Conservation (phyloP, 2,888 invertebrate genomes). For the Drosophila peninsularis region DNA sequence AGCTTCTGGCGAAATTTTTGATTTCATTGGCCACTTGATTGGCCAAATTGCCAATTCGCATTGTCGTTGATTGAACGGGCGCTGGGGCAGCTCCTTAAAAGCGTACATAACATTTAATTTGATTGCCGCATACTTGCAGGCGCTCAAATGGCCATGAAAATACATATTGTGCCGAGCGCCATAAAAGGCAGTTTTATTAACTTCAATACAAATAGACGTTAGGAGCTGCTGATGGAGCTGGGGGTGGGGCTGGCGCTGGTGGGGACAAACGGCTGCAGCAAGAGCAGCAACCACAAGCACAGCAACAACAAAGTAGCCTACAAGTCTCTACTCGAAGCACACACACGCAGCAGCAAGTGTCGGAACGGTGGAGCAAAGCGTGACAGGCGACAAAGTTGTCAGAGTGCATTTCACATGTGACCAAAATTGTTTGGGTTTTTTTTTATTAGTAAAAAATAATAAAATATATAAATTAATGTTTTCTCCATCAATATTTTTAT, state of each 20-base stretch:
- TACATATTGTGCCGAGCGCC: slow-evolving; percentile 73
- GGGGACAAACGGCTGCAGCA: slow-evolving; percentile 26
- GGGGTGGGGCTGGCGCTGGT: neutral
- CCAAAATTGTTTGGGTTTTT: neutral
- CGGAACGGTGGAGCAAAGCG: neutral
- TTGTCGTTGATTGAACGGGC: slow-evolving; percentile 54
- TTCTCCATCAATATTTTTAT: too few species aligned
- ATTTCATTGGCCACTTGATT: slow-evolving; percentile 76
- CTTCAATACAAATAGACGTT: slow-evolving; percentile 63
- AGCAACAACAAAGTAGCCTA: slow-evolving; percentile 71
- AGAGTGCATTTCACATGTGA: neutral
- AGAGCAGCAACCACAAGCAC: slow-evolving; percentile 35
- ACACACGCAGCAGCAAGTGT: slow-evolving; percentile 45
- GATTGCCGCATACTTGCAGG: slow-evolving; percentile 73
- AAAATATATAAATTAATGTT: too few species aligned
- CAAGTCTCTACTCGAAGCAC: slow-evolving; percentile 45
- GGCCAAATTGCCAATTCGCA: slow-evolving; percentile 68
- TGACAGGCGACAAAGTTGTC: slow-evolving; percentile 43
- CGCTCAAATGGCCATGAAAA: slow-evolving; percentile 75
- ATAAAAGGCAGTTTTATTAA: slow-evolving; percentile 78
- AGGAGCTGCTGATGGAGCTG: neutral
- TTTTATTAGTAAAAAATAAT: too few species aligned
- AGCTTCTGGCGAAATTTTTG: slow-evolving; percentile 50
- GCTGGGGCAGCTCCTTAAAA: slow-evolving; percentile 53
- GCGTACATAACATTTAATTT: slow-evolving; percentile 77